Base-by-base conservation (phyloP, 1,140 invertebrate genomes). In the Globodera rostochiensis region DNA sequence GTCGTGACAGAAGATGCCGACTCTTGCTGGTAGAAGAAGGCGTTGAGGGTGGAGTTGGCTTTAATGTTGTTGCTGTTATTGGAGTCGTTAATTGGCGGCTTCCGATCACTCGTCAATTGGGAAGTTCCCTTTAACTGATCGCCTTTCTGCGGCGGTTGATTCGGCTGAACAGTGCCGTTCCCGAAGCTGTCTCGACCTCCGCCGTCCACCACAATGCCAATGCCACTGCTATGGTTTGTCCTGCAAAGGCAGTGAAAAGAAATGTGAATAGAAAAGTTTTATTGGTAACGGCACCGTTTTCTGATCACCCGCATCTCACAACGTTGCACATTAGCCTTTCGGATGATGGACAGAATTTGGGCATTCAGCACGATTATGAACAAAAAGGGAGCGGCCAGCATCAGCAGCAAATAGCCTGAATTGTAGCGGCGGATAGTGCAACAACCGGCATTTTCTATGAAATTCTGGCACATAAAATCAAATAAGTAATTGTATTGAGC, bases 291-390 rank as follows among this genome's bases (percentile, higher is more conserved):
- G 36, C 69, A 78, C 77, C 77, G 45, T 19, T 21, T 64, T 76
- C 74, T 45, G 15, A 78, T 46, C 66, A 78, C 77, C 9, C 70
- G 66, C 77, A 78, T 78, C 47, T 67, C 19, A 64, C 70, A 46
- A 13, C 77, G 66, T 21, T 64, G 50, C 25, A 50, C 66, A 45
- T 78, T 78, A 9, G 81, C 80, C 7, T 74, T 82, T 47, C 49
- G 74, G 64, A 74, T 82, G 46, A 83, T 80, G 9, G 78, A 77
- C n/a, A 80, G 57, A 73, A 80, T 78, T 36, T 47, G 49, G 2
- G 86, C 75, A 81, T 88, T 88, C 19, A 88, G 77, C 25, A 89
- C 79, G 50, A 88, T 88, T 81, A 88, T 88, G 11, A 88, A 71
- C 36, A 86, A 77, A 83, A 88, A 88, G 4, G 87, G 87, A 73